A percentile compares a stretch with the other conserved stretches of the same genome.
phyloP scores from a whole-genome alignment of 2,888 invertebrate genomes.

The Chrysotoxum bicinctum region DNA sequence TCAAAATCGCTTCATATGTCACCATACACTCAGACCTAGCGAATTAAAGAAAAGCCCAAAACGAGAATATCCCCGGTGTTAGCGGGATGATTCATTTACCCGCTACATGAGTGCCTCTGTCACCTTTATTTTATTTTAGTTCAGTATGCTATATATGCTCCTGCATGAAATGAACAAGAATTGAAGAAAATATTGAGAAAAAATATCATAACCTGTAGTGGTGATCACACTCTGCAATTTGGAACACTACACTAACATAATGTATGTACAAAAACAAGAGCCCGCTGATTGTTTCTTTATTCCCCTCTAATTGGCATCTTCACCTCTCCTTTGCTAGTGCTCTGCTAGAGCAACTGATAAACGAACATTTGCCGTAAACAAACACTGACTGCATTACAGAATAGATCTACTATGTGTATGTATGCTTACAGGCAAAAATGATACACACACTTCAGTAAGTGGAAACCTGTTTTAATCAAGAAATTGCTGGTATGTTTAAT shows the following conservation, averaged over 20 bases:
- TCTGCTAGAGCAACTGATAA: constrained; percentile 56
- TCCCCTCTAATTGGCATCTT: constrained; percentile 49
- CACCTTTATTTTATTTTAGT: constrained; percentile 39
- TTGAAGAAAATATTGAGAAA: constrained; percentile 41
- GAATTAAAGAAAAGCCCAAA: constrained; percentile 21
- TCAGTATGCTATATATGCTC: not conserved
- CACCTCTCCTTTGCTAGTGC: constrained; percentile 35
- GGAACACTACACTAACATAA: constrained; percentile 52
- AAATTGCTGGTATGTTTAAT: constrained; percentile 66
- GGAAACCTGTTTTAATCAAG: constrained; percentile 63
- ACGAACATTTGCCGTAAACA: constrained; percentile 68
- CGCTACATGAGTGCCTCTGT: constrained; percentile 48
- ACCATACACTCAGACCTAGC: constrained; percentile 3
- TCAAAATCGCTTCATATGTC: constrained; percentile 63
- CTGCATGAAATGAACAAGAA: constrained; percentile 52
- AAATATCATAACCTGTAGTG: constrained; percentile 41
- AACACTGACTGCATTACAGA: constrained; percentile 58
- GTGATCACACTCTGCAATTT: constrained; percentile 45
- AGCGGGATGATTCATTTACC: constrained; percentile 59
- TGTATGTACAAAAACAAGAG: constrained; percentile 41
- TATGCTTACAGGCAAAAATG: constrained; percentile 49
- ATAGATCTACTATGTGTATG: not conserved
- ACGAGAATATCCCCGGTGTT: constrained; percentile 64
- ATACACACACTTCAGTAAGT: constrained; percentile 43
- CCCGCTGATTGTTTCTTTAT: constrained; percentile 47